Evolutionary conservation across 1,140 invertebrate genomes (phyloP).

Genomic region (Caenorhabditis latens): DNA sequence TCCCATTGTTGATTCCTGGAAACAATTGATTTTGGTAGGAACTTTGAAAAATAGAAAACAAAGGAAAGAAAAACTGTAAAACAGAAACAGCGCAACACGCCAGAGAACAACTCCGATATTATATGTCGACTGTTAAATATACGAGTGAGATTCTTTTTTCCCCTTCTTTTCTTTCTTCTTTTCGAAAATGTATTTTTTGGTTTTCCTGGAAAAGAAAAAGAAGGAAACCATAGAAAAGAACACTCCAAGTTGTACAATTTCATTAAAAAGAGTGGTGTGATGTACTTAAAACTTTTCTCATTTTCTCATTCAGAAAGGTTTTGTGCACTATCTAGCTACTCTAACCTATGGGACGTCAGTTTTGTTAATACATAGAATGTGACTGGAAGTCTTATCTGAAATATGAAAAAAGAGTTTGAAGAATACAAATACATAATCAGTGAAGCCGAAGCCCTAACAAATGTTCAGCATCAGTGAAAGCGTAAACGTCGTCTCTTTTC

Average conservation of each 20-base stretch:
- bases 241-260: neutral
- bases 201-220: no score
- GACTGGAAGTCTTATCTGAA: neutral
- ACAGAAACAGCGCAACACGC: neutral
- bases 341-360: no score
- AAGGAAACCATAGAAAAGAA: neutral
- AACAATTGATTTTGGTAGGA: neutral
- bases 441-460: neutral
- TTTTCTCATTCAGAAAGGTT: no score
- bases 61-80: neutral
- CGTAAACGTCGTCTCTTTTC: neutral
- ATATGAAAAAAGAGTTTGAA: neutral
- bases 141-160: slow-evolving; percentile 15
- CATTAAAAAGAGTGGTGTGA: no score
- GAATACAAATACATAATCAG: slow-evolving; percentile 1
- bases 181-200: no score
- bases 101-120: slow-evolving; percentile 2
- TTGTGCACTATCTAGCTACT: no score
- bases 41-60: no score
- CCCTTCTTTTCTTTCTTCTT: neutral
- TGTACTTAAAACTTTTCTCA: no score
- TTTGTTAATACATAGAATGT: no score
- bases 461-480: neutral
- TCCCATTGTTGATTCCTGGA: slow-evolving; percentile 53
- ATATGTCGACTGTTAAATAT: slow-evolving; percentile 1